These are phyloP conservation scores for Patella caerulea DNA, from an alignment of 2,888 invertebrate species.

Conservation along the genomic window DNA sequence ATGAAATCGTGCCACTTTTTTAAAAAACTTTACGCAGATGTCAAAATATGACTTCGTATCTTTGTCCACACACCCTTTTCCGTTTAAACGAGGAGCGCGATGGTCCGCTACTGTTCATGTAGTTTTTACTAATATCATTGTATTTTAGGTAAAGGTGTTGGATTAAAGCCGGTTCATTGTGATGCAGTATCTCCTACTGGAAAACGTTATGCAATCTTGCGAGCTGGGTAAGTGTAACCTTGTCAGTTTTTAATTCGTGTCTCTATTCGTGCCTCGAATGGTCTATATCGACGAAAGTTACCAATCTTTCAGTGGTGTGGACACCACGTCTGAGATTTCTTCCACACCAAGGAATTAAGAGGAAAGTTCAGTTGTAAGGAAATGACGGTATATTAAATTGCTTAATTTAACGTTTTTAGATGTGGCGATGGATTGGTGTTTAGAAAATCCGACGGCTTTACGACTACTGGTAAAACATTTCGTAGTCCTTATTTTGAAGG, in stretches of 20 bases:
- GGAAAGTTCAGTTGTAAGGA: too few relatives aligned
- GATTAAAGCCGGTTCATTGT: slow-evolving; percentile 1
- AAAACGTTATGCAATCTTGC: not conserved
- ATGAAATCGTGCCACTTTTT: too few relatives aligned
- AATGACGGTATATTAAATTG: not conserved
- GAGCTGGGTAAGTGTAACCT: not conserved
- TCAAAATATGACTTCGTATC: too few relatives aligned
- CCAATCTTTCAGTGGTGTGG: too few relatives aligned
- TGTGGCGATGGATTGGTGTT: slow-evolving; percentile 3
- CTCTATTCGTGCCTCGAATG: too few relatives aligned
- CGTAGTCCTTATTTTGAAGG: not conserved
- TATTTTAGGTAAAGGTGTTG: not conserved
- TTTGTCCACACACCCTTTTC: too few relatives aligned
- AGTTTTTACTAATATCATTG: not conserved
- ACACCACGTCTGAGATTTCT: too few relatives aligned
- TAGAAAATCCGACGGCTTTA: not conserved
- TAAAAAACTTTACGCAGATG: too few relatives aligned
- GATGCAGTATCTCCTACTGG: not conserved
- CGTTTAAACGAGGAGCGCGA: too few relatives aligned
- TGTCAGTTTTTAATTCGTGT: not conserved
- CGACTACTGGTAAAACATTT: slow-evolving; percentile 1
- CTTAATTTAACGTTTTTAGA: not conserved
- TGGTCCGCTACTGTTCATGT: too few relatives aligned
- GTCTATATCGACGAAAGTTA: too few relatives aligned
- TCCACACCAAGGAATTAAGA: too few relatives aligned